These are phyloP conservation scores for Fistularia tabacaria DNA, from an alignment of 2,797 vertebrate genomes.

Conservation along the genomic window DNA sequence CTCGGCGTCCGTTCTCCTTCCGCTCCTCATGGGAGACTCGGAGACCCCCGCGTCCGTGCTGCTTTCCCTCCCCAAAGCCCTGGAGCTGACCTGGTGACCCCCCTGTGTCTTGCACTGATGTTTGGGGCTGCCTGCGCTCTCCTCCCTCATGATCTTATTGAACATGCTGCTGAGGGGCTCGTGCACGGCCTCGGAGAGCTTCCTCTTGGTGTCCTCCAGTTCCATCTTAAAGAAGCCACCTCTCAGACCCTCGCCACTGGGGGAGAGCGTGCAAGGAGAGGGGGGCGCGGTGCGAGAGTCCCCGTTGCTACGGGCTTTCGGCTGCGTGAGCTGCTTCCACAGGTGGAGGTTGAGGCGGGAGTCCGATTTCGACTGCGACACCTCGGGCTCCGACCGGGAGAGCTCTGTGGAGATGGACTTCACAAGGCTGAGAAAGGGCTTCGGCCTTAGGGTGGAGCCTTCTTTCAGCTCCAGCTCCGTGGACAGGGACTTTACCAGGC, in stretches of 20 bases:
- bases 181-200: conserved; percentile 84
- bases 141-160: conserved; percentile 85
- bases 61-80: conserved; percentile 39
- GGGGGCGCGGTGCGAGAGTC: conserved; percentile 82
- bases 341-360: conserved; percentile 81
- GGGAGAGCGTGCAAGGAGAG: conserved; percentile 78
- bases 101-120: conserved; percentile 51
- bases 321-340: conserved; percentile 80
- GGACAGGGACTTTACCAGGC: conserved; percentile 81
- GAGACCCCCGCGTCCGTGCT: conserved; percentile 45
- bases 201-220: conserved; percentile 83
- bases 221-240: conserved; percentile 82
- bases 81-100: conserved; percentile 37
- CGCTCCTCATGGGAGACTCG: conserved; percentile 52
- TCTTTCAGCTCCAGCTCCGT: conserved; percentile 78
- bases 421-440: conserved; percentile 79
- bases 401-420: conserved; percentile 86
- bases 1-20: conserved; percentile 55
- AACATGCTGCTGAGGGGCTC: conserved; percentile 84
- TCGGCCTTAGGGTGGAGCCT: conserved; percentile 62
- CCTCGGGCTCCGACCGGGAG: conserved; percentile 77
- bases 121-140: conserved; percentile 67
- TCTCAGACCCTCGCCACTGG: conserved; percentile 63
- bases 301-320: conserved; percentile 64
- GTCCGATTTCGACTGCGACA: conserved; percentile 82